These are phyloP conservation scores for Vannuccia rotundouncinata DNA, from an alignment of 2,888 invertebrate species.

Conservation along the genomic window DNA sequence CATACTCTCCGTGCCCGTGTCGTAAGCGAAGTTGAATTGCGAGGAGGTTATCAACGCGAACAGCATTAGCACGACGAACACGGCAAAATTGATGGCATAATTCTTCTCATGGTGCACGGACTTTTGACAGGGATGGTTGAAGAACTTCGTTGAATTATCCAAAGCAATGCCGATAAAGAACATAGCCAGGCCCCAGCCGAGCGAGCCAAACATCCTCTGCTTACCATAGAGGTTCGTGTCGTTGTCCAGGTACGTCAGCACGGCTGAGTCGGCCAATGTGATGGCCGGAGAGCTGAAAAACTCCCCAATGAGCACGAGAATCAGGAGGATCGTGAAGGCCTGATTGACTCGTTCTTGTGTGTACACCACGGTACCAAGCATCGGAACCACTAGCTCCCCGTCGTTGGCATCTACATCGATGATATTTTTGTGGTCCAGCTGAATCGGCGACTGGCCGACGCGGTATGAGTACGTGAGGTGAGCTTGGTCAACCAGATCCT, in stretches of 20 bases:
- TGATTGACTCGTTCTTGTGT: conserved; percentile 78
- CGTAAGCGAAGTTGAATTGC: conserved; percentile 62
- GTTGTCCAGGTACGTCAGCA: conserved; percentile 68
- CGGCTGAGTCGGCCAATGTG: conserved; percentile 70
- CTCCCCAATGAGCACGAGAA: conserved; percentile 89
- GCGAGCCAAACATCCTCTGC: conserved; percentile 92
- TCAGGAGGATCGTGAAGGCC: conserved; percentile 83
- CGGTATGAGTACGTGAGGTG: conserved; percentile 20
- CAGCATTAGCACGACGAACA: conserved; percentile 91
- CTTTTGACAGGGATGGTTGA: conserved; percentile 74
- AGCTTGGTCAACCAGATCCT: conserved; percentile 13
- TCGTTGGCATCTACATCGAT: conserved; percentile 45
- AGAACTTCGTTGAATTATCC: conserved; percentile 91
- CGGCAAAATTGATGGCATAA: conserved; percentile 95
- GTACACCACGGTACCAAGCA: conserved; percentile 87
- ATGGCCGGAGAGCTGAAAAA: conserved; percentile 92
- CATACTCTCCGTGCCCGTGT: conserved; percentile 38
- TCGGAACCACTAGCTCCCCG: conserved; percentile 62
- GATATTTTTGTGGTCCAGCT: conserved; percentile 44
- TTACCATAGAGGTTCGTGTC: conserved; percentile 73
- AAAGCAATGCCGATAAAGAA: conserved; percentile 79
- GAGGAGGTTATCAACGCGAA: conserved; percentile 84
- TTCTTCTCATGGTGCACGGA: conserved; percentile 87
- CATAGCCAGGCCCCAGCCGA: conserved; percentile 98
- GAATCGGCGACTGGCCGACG: conserved; percentile 44